Evolutionary conservation across 2,797 vertebrate genomes (phyloP).

Genomic region (Phataginus tetradactyla): DNA sequence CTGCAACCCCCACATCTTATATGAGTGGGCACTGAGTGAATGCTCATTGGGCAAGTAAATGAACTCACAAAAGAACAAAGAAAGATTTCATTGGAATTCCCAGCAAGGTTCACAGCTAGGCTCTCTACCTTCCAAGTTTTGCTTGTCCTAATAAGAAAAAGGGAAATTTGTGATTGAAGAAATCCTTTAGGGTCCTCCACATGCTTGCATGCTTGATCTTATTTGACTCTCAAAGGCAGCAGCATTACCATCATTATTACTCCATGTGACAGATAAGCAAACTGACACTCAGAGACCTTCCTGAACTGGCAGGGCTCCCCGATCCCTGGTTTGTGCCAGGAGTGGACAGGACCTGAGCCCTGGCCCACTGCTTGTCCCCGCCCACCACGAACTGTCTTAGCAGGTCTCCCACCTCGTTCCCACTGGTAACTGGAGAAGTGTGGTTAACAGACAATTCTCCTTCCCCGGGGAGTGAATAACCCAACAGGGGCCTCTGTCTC

Average conservation of each 20-base stretch:
- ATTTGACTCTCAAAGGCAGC: neutral
- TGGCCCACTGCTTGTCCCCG: neutral
- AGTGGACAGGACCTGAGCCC: neutral
- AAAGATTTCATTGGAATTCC: neutral
- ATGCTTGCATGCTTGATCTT: neutral
- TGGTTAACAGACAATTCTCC: neutral
- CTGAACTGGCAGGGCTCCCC: neutral
- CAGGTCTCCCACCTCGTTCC: neutral
- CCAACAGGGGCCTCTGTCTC: neutral
- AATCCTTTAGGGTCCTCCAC: neutral
- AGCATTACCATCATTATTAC: too few relatives aligned
- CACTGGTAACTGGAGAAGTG: slow-evolving; percentile 29
- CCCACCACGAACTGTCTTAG: neutral
- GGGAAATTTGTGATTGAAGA: neutral
- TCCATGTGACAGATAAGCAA: neutral
- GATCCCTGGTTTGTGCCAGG: neutral
- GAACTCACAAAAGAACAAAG: neutral
- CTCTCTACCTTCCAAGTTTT: neutral
- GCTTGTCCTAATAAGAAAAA: neutral
- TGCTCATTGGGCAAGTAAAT: neutral
- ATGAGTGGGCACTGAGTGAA: neutral
- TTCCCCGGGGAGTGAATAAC: neutral
- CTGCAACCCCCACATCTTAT: neutral
- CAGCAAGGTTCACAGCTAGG: neutral
- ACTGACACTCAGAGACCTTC: neutral